Evolutionary conservation across 2,113 vertebrate genomes (phyloP), one percentile per base, ranked within the genome.

Genomic region (Oxygymnocypris stewartii): DNA sequence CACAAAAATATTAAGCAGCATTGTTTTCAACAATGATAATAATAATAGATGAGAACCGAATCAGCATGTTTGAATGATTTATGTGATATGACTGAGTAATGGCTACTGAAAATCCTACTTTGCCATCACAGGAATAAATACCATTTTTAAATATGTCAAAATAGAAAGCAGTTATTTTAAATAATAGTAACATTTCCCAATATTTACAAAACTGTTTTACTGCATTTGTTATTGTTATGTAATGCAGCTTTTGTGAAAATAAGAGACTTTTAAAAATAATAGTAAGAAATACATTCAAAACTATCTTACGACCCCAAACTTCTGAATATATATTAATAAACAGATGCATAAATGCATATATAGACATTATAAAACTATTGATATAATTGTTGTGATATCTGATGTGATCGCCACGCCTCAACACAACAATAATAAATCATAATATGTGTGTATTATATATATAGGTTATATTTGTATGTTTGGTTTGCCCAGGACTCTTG

Each of bases 401-500:
- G 44, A 47, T 47, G 44, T 47, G 44, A 47, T 47, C 10, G 10
- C 44, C 44, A 47, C 3, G 11, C 44, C 44, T 47, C 4, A 13
- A 51, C 49, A 51, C 49, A 51, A 51, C 14, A 16, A 51, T 51
- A 65, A 65, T 65, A 67, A 67, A 67, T 14, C 12, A 16, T 69
- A 18, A 28, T 28, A 18, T 18, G 6, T 18, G 65, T 69, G 31
- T 35, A 69, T 16, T 67, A 31, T 35, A 69, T 69, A 13, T 37
- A 18, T 37, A 23, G 69, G 37, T 20, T 42, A 42, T 73, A 40
- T 73, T 11, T 54, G 14, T 9, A 74, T 11, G 2, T 23, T 5
- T 61, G 31, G 82, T 87, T 51, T 80, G 37, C 31, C 4, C 94
- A 97, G 95, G 96, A 97, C 4, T 93, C 94, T 78, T 91, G 91